Percentiles rank a stretch among this genome's conserved stretches.
These are phyloP conservation scores for Triplophysa tibetana DNA, from an alignment of 2,113 vertebrate species.

Conservation along the genomic window DNA sequence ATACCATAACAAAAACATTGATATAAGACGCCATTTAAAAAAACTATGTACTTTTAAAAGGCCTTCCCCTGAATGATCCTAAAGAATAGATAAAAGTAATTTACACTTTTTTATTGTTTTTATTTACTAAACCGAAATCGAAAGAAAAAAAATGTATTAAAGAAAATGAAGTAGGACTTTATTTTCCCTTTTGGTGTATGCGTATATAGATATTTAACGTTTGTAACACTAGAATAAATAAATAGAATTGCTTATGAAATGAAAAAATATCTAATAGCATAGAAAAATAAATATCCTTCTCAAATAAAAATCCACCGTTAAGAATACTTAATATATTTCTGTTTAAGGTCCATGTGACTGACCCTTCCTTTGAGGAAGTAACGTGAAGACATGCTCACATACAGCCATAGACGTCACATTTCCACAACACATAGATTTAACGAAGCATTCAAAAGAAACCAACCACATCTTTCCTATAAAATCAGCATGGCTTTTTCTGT, in stretches of 20 bases:
- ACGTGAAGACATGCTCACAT: not conserved
- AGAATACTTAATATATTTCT: slow-evolving; percentile 22
- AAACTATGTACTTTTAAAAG: not conserved
- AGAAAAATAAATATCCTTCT: slow-evolving; percentile 52
- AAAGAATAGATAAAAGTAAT: not conserved
- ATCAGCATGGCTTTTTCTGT: slow-evolving; percentile 61
- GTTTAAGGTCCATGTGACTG: slow-evolving; percentile 9
- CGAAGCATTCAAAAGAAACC: not conserved
- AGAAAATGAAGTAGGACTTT: not conserved
- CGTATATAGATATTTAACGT: not conserved
- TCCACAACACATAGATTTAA: not conserved
- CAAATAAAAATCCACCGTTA: slow-evolving; percentile 49
- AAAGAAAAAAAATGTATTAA: no score
- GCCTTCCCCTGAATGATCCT: not conserved
- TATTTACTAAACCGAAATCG: not conserved
- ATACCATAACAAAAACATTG: slow-evolving; percentile 1
- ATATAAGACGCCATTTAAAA: not conserved
- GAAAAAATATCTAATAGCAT: slow-evolving; percentile 48
- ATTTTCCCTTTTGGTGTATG: not conserved
- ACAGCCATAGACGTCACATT: not conserved
- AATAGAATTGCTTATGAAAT: slow-evolving; percentile 38
- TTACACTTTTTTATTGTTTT: no score
- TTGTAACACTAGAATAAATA: slow-evolving; percentile 7
- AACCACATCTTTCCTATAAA: slow-evolving; percentile 10
- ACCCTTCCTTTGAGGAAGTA: not conserved